phyloP scores from a whole-genome alignment of 2,113 vertebrate genomes.

The Gymnobelideus leadbeateri region DNA sequence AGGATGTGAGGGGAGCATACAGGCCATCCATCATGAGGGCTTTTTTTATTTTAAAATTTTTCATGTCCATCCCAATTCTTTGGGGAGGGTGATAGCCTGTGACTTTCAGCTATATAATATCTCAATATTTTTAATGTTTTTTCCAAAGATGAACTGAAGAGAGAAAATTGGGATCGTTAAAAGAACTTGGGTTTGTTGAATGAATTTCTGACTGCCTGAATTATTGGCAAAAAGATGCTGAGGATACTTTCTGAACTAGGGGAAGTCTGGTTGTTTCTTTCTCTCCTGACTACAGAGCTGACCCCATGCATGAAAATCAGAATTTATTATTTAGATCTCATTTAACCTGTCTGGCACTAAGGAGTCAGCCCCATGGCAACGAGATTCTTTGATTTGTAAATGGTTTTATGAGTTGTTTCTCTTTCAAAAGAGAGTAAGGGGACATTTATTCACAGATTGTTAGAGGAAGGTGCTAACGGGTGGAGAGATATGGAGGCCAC shows the following conservation, averaged over 20 bases:
- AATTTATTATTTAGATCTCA: background rate
- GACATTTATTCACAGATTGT: background rate
- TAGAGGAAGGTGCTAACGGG: constrained; percentile 10
- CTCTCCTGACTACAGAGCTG: background rate
- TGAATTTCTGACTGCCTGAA: background rate
- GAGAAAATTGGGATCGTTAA: background rate
- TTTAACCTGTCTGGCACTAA: background rate
- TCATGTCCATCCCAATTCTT: background rate
- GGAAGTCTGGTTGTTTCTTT: background rate
- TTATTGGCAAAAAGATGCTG: background rate
- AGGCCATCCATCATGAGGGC: background rate
- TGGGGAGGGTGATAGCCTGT: background rate
- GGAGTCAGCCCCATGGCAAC: background rate
- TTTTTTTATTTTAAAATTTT: background rate
- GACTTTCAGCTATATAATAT: background rate
- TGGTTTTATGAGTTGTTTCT: constrained; percentile 32
- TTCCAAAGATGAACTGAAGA: background rate
- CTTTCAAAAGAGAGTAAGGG: background rate
- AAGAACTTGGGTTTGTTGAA: background rate
- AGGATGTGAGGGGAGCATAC: background rate
- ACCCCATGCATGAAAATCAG: background rate
- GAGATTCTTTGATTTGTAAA: constrained; percentile 37
- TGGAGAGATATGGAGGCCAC: background rate
- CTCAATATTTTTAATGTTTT: background rate
- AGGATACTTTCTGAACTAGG: background rate